Base-by-base conservation (phyloP, 2,113 vertebrate species). In the Tenrec ecaudatus region DNA sequence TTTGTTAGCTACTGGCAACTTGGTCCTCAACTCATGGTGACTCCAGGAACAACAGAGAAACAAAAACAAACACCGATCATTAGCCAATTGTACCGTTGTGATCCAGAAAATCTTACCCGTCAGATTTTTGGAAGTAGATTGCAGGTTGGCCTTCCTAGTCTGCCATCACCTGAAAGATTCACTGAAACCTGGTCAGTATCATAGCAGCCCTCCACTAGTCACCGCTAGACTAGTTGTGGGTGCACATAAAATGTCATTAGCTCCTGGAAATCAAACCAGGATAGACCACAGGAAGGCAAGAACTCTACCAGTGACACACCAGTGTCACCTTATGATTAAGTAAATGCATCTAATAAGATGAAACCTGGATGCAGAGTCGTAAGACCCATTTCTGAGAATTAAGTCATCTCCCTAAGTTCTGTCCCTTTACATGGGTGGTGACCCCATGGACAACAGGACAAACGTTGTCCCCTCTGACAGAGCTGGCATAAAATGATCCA, bases 291-390 rank as follows among this genome's bases (percentile, higher is more conserved):
- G n/a, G n/a, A 73, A 73, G 69, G n/a, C n/a, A 73, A 33, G n/a
- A 73, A 36, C 36, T 73, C 69, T 33, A 2, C 6, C n/a, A 73
- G 15, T 73, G 69, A 73, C 36, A 12, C 6, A 20, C n/a, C n/a
- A 73, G 4, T 19, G 17, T 23, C n/a, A 2, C n/a, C 3, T 8
- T 57, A 14, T 68, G 16, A 83, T 77, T 33, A 81, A 84, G 6
- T 17, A 73, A 84, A 83, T 57, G 15, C 58, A 60, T 66, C 80
- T 77, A 80, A 40, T 76, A 58, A 84, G 92, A 93, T n/a, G 43
- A 79, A 33, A 31, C 36, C 16, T n/a, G 57, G 22, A 62, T 6
- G 14, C 73, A 71, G 53, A 92, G 31, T 14, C 43, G 23, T 25
- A 93, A 68, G 53, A 68, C 19, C 91, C 36, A 60, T 3, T 78